These are phyloP conservation scores for Pelobates cultripes DNA, from an alignment of 2,797 vertebrate genomes.

Conservation along the genomic window DNA sequence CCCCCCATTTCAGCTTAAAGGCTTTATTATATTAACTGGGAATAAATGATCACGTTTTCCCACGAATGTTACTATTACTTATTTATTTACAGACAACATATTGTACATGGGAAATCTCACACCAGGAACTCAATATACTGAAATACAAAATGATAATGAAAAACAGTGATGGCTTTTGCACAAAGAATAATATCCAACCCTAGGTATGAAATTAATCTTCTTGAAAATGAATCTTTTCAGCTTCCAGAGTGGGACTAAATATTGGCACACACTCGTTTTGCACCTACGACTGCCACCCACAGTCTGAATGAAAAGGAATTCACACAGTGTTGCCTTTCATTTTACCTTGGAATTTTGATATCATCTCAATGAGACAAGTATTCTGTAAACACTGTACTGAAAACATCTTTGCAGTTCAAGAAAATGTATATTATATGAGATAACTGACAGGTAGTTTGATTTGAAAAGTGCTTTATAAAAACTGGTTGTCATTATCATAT, in stretches of 20 bases:
- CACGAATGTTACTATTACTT: background rate
- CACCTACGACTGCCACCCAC: slow-evolving; percentile 32
- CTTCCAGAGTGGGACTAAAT: slow-evolving; percentile 36
- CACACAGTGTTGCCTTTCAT: slow-evolving; percentile 19
- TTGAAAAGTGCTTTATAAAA: no score
- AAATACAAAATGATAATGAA: background rate
- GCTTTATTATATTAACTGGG: background rate
- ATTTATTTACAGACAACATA: background rate
- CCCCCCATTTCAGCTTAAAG: background rate
- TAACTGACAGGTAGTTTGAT: no score
- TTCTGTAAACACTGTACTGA: no score
- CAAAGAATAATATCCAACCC: slow-evolving; percentile 38
- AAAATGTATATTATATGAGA: no score
- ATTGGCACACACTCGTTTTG: slow-evolving; percentile 28
- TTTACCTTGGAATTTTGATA: background rate
- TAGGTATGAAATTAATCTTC: slow-evolving; percentile 18
- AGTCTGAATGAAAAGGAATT: slow-evolving; percentile 25
- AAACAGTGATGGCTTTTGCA: background rate
- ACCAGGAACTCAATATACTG: background rate
- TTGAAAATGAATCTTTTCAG: slow-evolving; percentile 22
- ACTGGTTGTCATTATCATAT: no score
- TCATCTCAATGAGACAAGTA: background rate
- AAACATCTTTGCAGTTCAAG: no score
- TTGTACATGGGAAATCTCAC: background rate
- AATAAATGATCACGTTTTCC: background rate